Conservation (phyloP, 2,888 invertebrate species). For the Trachelus stipa region DNA sequence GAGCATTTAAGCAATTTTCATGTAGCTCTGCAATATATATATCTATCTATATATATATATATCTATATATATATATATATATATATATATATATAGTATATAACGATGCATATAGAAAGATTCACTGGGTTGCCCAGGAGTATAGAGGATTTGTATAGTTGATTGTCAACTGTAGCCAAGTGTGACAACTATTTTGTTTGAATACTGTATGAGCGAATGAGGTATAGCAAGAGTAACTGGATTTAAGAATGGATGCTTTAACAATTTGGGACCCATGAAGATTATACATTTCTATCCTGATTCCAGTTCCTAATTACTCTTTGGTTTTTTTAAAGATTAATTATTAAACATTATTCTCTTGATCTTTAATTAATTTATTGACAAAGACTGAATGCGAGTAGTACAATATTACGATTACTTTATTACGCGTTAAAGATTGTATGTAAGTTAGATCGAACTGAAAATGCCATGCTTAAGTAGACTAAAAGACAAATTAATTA, state of each 20-base stretch:
- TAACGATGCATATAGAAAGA: not conserved
- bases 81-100: not conserved
- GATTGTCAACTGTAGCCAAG: not conserved
- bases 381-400: slow-evolving; percentile 59
- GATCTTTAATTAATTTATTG: slow-evolving; percentile 47
- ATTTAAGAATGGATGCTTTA: slow-evolving; percentile 13
- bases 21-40: not conserved
- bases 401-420: slow-evolving; percentile 10
- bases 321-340: slow-evolving; percentile 30
- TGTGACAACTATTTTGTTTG: not conserved
- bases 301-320: slow-evolving; percentile 53
- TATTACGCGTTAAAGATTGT: slow-evolving; percentile 4
- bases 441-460: slow-evolving; percentile 1
- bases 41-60: too few relatives aligned
- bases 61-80: too few relatives aligned
- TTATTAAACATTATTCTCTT: slow-evolving; percentile 12
- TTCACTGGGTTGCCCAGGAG: not conserved
- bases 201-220: slow-evolving; percentile 13
- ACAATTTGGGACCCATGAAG: slow-evolving; percentile 42
- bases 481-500: slow-evolving; percentile 1
- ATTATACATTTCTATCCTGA: slow-evolving; percentile 41
- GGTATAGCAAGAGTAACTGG: slow-evolving; percentile 6
- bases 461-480: not conserved
- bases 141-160: not conserved
- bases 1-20: not conserved